Percentiles rank a stretch among this genome's conserved stretches.
Conservation (phyloP, 1,140 invertebrate species). For the Macrostomum lignano region DNA sequence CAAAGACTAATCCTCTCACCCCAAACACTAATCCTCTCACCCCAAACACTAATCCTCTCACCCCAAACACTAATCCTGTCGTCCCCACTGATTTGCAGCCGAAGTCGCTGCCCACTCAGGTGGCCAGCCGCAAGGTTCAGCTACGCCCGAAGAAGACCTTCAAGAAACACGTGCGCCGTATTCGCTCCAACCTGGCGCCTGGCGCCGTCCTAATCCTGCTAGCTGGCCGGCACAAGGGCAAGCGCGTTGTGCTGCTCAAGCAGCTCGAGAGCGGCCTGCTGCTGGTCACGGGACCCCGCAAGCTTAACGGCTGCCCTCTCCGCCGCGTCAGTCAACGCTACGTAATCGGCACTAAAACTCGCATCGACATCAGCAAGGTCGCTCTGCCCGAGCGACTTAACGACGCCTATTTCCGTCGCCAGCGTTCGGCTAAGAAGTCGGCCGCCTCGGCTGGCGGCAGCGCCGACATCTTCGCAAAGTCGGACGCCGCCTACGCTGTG, state of each 20-base stretch:
- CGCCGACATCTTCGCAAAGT: conserved; percentile 1
- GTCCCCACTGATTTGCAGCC: too few relatives aligned
- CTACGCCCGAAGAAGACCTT: conserved; percentile 32
- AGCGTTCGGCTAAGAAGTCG: neutral
- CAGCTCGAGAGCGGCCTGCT: conserved; percentile 59
- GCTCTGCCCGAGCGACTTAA: conserved; percentile 55
- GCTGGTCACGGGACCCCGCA: conserved; percentile 60
- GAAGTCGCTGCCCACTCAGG: too few relatives aligned
- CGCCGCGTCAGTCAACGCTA: conserved; percentile 73
- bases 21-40: too few relatives aligned
- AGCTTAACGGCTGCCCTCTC: conserved; percentile 64
- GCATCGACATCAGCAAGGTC: conserved; percentile 47
- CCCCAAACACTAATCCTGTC: too few relatives aligned
- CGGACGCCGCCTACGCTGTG: conserved; percentile 20
- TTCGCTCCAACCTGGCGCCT: conserved; percentile 46
- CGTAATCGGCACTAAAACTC: conserved; percentile 72
- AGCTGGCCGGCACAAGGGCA: conserved; percentile 74
- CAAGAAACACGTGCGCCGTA: conserved; percentile 42
- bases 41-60: too few relatives aligned
- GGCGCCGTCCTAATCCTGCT: conserved; percentile 72
- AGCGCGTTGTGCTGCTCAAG: conserved; percentile 43
- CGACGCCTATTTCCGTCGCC: conserved; percentile 52
- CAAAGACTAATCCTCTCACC: too few relatives aligned
- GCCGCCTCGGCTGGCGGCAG: neutral
- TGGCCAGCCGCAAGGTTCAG: too few relatives aligned